Evolutionary conservation across 2,888 invertebrate genomes (phyloP).

Genomic region (Meganola albula): DNA sequence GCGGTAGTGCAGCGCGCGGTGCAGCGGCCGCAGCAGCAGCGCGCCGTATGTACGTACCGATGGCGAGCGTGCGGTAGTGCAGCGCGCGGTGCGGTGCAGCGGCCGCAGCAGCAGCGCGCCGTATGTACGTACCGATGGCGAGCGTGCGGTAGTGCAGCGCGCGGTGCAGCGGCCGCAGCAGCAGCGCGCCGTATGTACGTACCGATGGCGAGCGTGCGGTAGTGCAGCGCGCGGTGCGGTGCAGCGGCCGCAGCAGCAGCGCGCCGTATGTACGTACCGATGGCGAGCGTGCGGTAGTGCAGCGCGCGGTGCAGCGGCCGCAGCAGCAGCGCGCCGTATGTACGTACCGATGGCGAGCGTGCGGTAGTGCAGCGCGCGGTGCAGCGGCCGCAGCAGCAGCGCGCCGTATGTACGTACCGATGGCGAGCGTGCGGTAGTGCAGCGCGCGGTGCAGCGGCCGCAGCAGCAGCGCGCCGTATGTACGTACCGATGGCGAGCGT

Average conservation of each 20-base stretch:
- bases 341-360: constrained; percentile 81
- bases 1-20: neutral
- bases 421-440: constrained; percentile 85
- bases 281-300: constrained; percentile 67
- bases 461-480: constrained; percentile 87
- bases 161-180: no score
- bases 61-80: no score
- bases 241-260: neutral
- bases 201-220: no score
- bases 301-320: constrained; percentile 90
- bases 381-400: constrained; percentile 89
- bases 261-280: neutral
- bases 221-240: neutral
- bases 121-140: neutral
- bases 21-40: no score
- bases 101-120: neutral
- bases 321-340: constrained; percentile 85
- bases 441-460: constrained; percentile 90
- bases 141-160: neutral
- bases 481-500: constrained; percentile 40
- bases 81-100: neutral
- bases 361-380: constrained; percentile 88
- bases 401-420: constrained; percentile 81
- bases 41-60: no score
- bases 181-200: no score